Conservation (phyloP, 2,797 vertebrate species). For the Cetoscarus ocellatus region DNA sequence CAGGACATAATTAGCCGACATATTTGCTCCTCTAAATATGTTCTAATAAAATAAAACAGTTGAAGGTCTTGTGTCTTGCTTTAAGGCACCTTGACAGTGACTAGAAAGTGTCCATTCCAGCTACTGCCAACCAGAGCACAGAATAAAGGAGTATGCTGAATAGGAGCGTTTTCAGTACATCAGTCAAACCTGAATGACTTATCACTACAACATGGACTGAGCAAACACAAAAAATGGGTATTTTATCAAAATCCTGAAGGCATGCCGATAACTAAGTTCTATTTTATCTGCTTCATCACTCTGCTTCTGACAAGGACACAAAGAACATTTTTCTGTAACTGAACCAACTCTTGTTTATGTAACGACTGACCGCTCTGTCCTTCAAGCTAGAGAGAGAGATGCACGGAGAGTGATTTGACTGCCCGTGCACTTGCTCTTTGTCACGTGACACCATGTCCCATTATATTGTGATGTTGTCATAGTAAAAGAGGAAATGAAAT, state of each 20-base stretch:
- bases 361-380: constrained; percentile 76
- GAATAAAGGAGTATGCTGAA: too few relatives aligned
- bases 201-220: background rate
- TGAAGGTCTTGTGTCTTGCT: too few relatives aligned
- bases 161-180: background rate
- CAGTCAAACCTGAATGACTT: constrained; percentile 11
- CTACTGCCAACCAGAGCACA: too few relatives aligned
- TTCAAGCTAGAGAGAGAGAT: constrained; percentile 63
- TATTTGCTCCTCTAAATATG: too few relatives aligned
- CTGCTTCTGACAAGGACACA: constrained; percentile 70
- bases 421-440: constrained; percentile 66
- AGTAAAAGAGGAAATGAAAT: constrained; percentile 81
- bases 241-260: constrained; percentile 45
- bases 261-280: constrained; percentile 40
- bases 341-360: constrained; percentile 74
- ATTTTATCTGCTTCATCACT: constrained; percentile 57
- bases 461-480: constrained; percentile 83
- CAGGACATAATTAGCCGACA: too few relatives aligned
- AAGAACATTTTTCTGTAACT: constrained; percentile 74
- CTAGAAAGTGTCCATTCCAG: too few relatives aligned
- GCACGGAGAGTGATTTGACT: constrained; percentile 64
- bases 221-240: constrained; percentile 14
- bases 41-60: too few relatives aligned
- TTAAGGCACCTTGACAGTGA: too few relatives aligned
- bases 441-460: constrained; percentile 80